Evolutionary conservation across 2,113 vertebrate species (phyloP).

Genomic region (Bos javanicus): DNA sequence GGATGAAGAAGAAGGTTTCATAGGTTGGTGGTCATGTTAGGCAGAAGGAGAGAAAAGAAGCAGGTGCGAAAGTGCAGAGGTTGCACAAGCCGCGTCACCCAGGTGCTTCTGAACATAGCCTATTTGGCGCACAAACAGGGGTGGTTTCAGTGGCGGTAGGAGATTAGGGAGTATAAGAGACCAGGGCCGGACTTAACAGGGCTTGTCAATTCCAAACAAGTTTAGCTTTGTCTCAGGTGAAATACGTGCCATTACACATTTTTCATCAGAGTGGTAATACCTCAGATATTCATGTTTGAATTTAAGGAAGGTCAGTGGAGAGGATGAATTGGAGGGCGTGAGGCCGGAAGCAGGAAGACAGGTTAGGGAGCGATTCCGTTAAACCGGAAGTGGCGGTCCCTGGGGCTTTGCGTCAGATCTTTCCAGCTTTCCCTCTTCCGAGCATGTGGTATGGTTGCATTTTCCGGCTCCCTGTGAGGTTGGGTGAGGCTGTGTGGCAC

Average conservation of each 20-base stretch:
- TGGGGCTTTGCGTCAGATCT: background rate
- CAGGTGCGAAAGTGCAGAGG: background rate
- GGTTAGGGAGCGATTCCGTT: background rate
- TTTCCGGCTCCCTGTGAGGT: background rate
- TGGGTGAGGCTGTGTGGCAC: background rate
- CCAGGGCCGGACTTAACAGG: background rate
- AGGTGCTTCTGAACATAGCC: background rate
- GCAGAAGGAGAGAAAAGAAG: background rate
- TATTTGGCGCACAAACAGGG: background rate
- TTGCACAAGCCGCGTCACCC: accelerated
- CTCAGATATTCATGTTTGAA: background rate
- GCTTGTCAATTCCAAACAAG: background rate
- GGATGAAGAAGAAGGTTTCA: background rate
- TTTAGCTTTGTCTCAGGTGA: background rate
- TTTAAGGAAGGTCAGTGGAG: background rate
- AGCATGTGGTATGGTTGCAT: accelerated
- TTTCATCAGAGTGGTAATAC: background rate
- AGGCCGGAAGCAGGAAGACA: background rate
- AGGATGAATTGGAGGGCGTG: background rate
- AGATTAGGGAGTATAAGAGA: background rate
- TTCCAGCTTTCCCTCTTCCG: background rate
- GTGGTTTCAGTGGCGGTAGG: background rate
- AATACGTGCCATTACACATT: background rate
- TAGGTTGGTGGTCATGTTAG: background rate
- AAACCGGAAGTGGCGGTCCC: background rate